phyloP scores from a whole-genome alignment of 2,888 invertebrate genomes.

The Drosophila falleni region DNA sequence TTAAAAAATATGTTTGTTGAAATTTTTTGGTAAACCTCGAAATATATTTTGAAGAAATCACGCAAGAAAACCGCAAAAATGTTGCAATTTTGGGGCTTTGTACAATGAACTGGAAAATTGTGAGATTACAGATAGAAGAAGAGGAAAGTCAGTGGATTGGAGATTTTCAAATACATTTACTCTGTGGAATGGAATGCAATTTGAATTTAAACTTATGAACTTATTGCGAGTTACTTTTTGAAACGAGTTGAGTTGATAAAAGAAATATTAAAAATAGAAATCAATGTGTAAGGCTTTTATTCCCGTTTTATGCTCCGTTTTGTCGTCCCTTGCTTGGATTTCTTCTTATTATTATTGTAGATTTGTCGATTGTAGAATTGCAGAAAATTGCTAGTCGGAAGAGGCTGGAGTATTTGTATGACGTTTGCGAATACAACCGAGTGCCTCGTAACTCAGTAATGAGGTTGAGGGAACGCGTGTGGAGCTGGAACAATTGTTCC shows the following conservation, averaged over 20 bases:
- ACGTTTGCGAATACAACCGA: slow-evolving; percentile 29
- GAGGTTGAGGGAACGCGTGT: slow-evolving; percentile 27
- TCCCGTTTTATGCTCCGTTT: not conserved
- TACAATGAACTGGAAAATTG: not conserved
- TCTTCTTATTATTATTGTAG: not conserved
- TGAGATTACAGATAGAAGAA: not conserved
- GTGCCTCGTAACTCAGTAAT: slow-evolving; percentile 32
- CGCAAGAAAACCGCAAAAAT: not conserved
- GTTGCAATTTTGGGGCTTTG: not conserved
- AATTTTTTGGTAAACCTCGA: not conserved
- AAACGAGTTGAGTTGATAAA: slow-evolving; percentile 3
- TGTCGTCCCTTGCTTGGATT: not conserved
- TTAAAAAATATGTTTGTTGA: not conserved
- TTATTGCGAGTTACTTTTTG: slow-evolving; percentile 5
- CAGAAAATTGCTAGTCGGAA: slow-evolving; percentile 29
- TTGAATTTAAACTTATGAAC: slow-evolving; percentile 7
- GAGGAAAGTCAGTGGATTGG: not conserved
- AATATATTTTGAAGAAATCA: too few relatives aligned
- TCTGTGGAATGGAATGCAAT: slow-evolving; percentile 14
- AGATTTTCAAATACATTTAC: slow-evolving; percentile 16
- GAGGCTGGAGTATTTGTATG: slow-evolving; percentile 52
- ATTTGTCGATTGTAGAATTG: not conserved
- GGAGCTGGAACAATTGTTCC: slow-evolving; percentile 11
- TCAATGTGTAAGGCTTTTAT: not conserved
- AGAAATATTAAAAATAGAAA: not conserved